Base-by-base conservation (phyloP, 2,888 invertebrate species). In the Andrena minutula region DNA sequence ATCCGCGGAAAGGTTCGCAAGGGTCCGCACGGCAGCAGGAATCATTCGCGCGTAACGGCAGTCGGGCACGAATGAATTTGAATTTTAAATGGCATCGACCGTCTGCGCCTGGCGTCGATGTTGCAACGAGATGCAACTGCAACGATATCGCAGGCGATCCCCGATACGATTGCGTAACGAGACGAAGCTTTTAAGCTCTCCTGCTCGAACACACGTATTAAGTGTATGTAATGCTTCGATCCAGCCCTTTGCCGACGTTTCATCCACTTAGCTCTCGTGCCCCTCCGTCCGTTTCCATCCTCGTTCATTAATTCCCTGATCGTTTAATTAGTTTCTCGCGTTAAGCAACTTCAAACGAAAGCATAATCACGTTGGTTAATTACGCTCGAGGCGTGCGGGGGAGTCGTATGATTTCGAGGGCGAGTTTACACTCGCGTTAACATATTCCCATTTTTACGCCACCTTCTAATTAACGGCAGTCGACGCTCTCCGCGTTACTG, bases 141-240 rank as follows among this genome's bases (percentile, higher is more conserved):
- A 16, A 12, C n/a, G 20, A 58, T 74, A 28, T 47, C 56, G 41
- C 28, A 2, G 3, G 2, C 3, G 2, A 16, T 41, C 10, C 47
- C 16, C 35, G 26, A 53, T 58, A 32, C 20, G n/a, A 68, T 68
- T 60, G 12, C 23, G 49, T 12, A 32, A 28, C 5, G 47, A 47
- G 16, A 58, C 26, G 26, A 60, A 58, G 47, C 47, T 66, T 65
- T 56, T 10, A 66, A 58, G 41, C 74, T 66, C 6, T 10, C 3
- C 5, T 3, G 32, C 16, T 30, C 4, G 41, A 41, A 41, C 1
- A 16, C 41, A 0, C 12, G 12, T 10, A 60, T 66, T 41, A 23
- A 23, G 20, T 4, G 6, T 7, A n/a, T 32, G 2, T 26, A 69
- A 61, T 51, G 26, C 41, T 20, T 12, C 16, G 20, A 61, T 53